phyloP scores from a whole-genome alignment of 2,888 invertebrate species.

The Melieria crassipennis region DNA sequence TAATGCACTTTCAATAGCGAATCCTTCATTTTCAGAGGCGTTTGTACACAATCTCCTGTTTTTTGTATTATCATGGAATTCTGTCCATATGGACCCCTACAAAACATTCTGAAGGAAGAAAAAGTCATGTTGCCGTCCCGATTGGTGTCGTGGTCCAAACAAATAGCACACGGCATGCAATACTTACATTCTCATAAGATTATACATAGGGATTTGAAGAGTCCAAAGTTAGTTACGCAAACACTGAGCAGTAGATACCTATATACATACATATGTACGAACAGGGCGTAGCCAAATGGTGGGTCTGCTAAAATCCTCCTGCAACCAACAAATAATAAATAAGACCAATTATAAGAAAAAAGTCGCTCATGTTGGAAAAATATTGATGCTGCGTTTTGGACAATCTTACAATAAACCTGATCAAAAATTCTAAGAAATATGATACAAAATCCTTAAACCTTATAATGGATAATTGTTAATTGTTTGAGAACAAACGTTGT shows the following conservation, averaged over 20 bases:
- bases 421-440: no score
- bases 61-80: slow-evolving; percentile 99
- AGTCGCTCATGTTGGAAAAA: no score
- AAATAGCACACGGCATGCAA: slow-evolving; percentile 96
- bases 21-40: slow-evolving; percentile 73
- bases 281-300: background rate
- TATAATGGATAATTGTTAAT: no score
- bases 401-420: no score
- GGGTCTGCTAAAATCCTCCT: no score
- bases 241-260: background rate
- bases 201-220: slow-evolving; percentile 98
- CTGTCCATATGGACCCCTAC: slow-evolving; percentile 94
- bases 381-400: no score
- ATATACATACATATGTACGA: background rate
- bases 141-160: slow-evolving; percentile 92
- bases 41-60: slow-evolving; percentile 91
- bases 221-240: slow-evolving; percentile 89
- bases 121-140: slow-evolving; percentile 85
- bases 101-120: slow-evolving; percentile 86
- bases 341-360: background rate
- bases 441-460: no score
- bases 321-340: background rate
- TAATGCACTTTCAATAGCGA: background rate
- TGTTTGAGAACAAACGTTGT: no score
- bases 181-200: slow-evolving; percentile 96